These are phyloP conservation scores for Xenentodon cancila DNA, from an alignment of 2,797 vertebrate genomes.

Conservation along the genomic window DNA sequence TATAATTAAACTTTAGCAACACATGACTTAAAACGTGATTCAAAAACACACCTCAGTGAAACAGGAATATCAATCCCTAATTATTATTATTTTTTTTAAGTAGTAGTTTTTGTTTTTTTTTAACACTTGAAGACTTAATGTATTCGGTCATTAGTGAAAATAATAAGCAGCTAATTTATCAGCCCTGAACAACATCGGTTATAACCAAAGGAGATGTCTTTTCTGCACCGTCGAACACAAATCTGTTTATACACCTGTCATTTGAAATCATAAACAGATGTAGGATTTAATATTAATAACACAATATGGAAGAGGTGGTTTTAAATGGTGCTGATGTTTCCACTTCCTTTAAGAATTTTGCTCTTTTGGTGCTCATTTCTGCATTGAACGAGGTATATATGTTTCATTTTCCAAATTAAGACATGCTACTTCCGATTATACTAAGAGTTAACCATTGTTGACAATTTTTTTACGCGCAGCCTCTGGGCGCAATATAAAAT, in stretches of 20 bases:
- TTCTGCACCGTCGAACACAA: constrained; percentile 32
- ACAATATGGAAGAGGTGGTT: constrained; percentile 35
- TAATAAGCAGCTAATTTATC: constrained; percentile 56
- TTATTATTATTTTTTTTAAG: constrained; percentile 20
- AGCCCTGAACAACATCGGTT: constrained; percentile 50
- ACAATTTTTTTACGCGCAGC: constrained; percentile 26
- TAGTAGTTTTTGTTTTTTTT: constrained; percentile 16
- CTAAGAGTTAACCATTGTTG: constrained; percentile 4
- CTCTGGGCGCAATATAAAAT: constrained; percentile 30
- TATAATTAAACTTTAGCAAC: too few species aligned
- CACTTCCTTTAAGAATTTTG: constrained; percentile 30
- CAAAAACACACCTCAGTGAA: too few species aligned
- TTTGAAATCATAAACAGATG: constrained; percentile 73
- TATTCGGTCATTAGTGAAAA: constrained; percentile 58
- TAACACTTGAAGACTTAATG: constrained; percentile 50
- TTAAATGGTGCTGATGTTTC: constrained; percentile 50
- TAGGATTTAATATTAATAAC: constrained; percentile 52
- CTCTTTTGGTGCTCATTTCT: constrained; percentile 23
- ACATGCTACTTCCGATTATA: constrained; percentile 17
- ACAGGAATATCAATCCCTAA: constrained; percentile 14
- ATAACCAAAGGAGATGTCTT: constrained; percentile 58
- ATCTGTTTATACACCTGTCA: constrained; percentile 28
- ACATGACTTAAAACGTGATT: too few species aligned
- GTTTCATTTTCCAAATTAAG: constrained; percentile 29
- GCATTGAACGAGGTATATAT: not conserved